phyloP scores from a whole-genome alignment of 2,113 vertebrate species.

The Greenwoodochromis staneri region DNA sequence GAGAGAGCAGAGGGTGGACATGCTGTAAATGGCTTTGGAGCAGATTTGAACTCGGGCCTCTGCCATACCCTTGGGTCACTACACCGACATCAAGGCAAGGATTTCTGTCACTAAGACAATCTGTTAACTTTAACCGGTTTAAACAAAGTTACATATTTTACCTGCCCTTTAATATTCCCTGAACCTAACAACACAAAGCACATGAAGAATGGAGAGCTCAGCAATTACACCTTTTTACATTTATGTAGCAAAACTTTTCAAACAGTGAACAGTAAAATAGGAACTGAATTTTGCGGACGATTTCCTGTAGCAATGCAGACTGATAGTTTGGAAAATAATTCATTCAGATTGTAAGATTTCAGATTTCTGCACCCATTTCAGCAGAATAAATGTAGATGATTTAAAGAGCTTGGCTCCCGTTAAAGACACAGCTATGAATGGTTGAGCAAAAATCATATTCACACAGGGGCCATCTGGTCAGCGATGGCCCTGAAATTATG shows the following conservation, averaged over 20 bases:
- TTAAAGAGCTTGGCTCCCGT: neutral
- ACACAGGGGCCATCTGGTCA: neutral
- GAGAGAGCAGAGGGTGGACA: neutral
- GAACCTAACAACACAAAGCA: neutral
- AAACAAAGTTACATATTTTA: neutral
- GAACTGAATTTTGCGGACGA: neutral
- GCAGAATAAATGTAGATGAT: neutral
- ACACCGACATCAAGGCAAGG: neutral
- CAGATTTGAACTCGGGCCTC: neutral
- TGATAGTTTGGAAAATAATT: neutral
- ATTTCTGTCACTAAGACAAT: neutral
- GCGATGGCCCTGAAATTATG: neutral
- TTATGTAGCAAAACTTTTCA: neutral
- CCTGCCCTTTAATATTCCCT: neutral
- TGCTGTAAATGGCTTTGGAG: neutral
- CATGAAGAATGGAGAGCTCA: rapidly evolving
- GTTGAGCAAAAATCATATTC: neutral
- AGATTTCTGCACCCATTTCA: neutral
- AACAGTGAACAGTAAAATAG: neutral
- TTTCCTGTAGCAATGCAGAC: neutral
- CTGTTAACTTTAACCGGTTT: neutral
- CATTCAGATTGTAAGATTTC: neutral
- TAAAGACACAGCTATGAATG: neutral
- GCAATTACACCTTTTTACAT: neutral
- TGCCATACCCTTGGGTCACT: neutral